phyloP scores from a whole-genome alignment of 2,113 vertebrate genomes.

The Spea bombifrons region DNA sequence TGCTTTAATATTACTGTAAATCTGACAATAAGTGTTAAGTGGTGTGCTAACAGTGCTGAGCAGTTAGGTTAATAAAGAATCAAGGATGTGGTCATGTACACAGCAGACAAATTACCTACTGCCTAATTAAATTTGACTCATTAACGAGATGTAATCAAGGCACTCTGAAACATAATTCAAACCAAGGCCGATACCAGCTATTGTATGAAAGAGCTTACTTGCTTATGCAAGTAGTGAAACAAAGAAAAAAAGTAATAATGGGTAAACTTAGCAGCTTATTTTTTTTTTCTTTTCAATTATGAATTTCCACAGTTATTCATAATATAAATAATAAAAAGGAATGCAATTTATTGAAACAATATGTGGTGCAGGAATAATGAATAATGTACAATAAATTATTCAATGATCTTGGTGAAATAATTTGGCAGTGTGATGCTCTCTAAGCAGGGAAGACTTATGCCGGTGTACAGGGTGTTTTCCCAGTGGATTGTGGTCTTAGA shows the following conservation, averaged over 20 bases:
- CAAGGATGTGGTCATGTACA: constrained; percentile 22
- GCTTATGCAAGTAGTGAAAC: background rate
- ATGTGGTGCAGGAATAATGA: constrained; percentile 27
- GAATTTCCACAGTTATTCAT: constrained; percentile 28
- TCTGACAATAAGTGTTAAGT: constrained; percentile 4
- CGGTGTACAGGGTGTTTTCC: background rate
- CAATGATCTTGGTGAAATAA: constrained; percentile 30
- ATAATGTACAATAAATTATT: constrained; percentile 38
- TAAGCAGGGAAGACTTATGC: background rate
- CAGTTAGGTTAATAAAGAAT: constrained; percentile 40
- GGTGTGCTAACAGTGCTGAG: background rate
- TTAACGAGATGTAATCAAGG: constrained; percentile 29
- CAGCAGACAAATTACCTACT: constrained; percentile 29
- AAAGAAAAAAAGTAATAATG: constrained; percentile 2
- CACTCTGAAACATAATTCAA: constrained; percentile 8
- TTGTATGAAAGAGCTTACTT: constrained; percentile 6
- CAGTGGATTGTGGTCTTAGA: background rate
- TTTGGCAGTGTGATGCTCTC: constrained; percentile 10
- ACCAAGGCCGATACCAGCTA: background rate
- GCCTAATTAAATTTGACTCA: constrained; percentile 39
- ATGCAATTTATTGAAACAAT: constrained; percentile 39
- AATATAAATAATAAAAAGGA: constrained; percentile 43
- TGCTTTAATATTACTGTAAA: background rate
- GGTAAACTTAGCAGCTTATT: background rate
- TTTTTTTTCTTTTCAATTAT: constrained; percentile 24